These are phyloP conservation scores for Aspiorhynchus laticeps DNA, from an alignment of 2,113 vertebrate species.

Conservation along the genomic window DNA sequence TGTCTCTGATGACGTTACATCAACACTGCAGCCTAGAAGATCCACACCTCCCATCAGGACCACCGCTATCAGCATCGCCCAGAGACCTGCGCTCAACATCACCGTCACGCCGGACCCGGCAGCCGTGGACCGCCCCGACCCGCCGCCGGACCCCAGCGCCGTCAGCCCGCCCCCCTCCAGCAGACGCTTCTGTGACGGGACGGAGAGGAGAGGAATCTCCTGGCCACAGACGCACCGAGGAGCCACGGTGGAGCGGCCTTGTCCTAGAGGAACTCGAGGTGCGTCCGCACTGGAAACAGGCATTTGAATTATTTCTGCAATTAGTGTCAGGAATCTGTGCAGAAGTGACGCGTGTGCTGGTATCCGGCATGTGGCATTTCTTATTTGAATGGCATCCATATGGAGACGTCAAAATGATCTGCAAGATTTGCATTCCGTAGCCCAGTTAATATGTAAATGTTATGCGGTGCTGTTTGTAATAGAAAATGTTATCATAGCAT, in stretches of 20 bases:
- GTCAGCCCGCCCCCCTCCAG: slow-evolving; percentile 87
- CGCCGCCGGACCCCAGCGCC: slow-evolving; percentile 81
- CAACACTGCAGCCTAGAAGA: slow-evolving; percentile 81
- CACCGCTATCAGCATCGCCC: slow-evolving; percentile 79
- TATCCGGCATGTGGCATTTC: not conserved
- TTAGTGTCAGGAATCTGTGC: not conserved
- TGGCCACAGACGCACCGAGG: slow-evolving; percentile 96
- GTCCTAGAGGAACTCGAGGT: slow-evolving; percentile 97
- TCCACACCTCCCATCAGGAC: slow-evolving; percentile 75
- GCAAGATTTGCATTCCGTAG: not conserved
- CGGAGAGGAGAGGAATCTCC: slow-evolving; percentile 84
- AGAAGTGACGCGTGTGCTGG: not conserved
- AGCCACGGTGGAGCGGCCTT: slow-evolving; percentile 90
- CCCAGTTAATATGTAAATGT: not conserved
- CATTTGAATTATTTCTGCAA: not conserved
- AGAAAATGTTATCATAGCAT: not conserved
- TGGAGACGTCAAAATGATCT: not conserved
- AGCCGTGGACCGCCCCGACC: slow-evolving; percentile 75
- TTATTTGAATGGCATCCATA: not conserved
- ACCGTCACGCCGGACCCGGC: slow-evolving; percentile 79
- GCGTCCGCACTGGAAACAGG: slow-evolving; percentile 27
- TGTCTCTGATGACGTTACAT: slow-evolving; percentile 82
- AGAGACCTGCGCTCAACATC: slow-evolving; percentile 77
- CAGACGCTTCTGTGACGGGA: slow-evolving; percentile 90
- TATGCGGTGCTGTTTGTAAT: not conserved